Base-by-base conservation (phyloP, 92 coral and sea anemone genomes). In the Virgularia gustaviana region DNA sequence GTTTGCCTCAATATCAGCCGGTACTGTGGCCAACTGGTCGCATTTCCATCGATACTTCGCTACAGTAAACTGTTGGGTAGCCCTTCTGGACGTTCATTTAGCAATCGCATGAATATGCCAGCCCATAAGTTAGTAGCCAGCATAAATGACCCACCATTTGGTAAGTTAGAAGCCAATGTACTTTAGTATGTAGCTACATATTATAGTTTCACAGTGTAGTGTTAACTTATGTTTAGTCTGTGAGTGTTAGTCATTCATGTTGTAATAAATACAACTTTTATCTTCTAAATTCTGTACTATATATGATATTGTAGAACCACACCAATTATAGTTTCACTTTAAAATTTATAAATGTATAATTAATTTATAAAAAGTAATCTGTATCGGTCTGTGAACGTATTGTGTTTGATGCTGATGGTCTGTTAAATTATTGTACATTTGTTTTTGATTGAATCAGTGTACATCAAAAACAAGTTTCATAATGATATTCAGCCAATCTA, bases 91-190 rank as follows among this genome's bases (percentile, higher is more conserved):
- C 35, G 16, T 43, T 4, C 37, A 5, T 45, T 37, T 10, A 24
- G 32, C 3, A 49, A 59, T 41, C 55, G 70, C 35, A 39, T 66
- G 29, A 57, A 43, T 12, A 89, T 89, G 88, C 85, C 81, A 59
- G 68, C 83, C 11, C 76, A 79, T 51, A 87, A 88, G 8, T 90
- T 92, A 61, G 45, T 77, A 42, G 80, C 84, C 12, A 82, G 84
- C 58, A 76, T 83, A 3, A 38, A 82, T 19, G 78, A 82, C 16
- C 98, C 98, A 2, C 98, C 98, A 38, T 64, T 90, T 29, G 98
- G 98, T 92, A 22, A 39, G 98, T 74, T 19, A 18, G n/a, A 65
- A 76, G 52, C 9, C 12, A 0, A 8, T 44, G 34, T 31, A 54
- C 22, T 29, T 28, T 58, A 58, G 12, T 57, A 32, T 39, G 59